Evolutionary conservation across 2,113 vertebrate genomes (phyloP).

Genomic region (Tauraco erythrolophus): DNA sequence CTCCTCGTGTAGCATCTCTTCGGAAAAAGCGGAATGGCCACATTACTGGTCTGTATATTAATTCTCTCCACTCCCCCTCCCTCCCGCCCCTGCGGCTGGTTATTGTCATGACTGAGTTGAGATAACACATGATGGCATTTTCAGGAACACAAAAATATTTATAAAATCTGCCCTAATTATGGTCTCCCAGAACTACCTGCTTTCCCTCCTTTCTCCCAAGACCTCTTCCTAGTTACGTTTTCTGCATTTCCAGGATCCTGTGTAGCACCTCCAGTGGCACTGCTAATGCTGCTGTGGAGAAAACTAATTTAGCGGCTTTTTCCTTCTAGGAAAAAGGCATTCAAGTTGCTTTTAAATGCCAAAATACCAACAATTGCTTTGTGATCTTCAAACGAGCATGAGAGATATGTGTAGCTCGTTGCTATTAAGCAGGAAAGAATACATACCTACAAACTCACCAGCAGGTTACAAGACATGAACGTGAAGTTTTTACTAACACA

Average conservation of each 20-base stretch:
- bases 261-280: neutral
- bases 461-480: neutral
- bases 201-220: neutral
- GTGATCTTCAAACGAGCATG: constrained; percentile 2
- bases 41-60: neutral
- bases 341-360: neutral
- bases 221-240: neutral
- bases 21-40: neutral
- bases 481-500: neutral
- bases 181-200: neutral
- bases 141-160: constrained; percentile 55
- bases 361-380: constrained; percentile 11
- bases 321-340: neutral
- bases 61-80: constrained; percentile 49
- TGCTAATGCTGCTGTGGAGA: neutral
- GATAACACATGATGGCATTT: constrained; percentile 38
- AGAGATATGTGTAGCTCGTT: neutral
- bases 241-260: neutral
- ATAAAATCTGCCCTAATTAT: constrained; percentile 42
- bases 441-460: neutral
- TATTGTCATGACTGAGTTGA: constrained; percentile 35
- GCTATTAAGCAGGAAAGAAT: neutral
- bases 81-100: constrained; percentile 47
- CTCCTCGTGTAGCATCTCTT: neutral
- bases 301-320: neutral